Conservation (phyloP, 1,140 invertebrate species). For the Calephelis virginiensis region DNA sequence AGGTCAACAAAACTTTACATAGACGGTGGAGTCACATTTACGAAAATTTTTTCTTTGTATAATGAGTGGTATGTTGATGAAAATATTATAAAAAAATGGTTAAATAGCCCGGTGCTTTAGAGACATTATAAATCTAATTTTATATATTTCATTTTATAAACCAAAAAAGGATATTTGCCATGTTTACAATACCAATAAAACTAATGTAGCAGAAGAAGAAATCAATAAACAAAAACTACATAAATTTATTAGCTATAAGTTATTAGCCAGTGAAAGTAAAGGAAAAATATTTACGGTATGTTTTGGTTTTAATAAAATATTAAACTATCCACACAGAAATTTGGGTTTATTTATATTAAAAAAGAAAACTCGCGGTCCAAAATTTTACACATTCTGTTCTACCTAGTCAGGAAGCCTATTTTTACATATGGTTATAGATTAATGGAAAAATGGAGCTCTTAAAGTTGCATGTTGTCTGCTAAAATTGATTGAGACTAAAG, state of each 20-base stretch:
- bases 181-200: constrained; percentile 16
- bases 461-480: constrained; percentile 11
- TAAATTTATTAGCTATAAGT: no score
- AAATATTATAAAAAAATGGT: constrained; percentile 5
- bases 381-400: constrained; percentile 20
- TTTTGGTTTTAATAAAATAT: constrained; percentile 21
- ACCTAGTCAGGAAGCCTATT: constrained; percentile 6
- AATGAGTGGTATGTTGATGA: constrained; percentile 9
- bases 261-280: constrained; percentile 8
- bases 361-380: constrained; percentile 16
- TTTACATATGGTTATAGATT: constrained; percentile 13
- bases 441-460: constrained; percentile 17
- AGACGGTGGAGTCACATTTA: constrained; percentile 4
- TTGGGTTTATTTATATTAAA: constrained; percentile 21
- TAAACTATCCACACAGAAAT: constrained; percentile 17
- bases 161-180: constrained; percentile 17
- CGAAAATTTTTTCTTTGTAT: constrained; percentile 9
- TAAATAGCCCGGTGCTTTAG: neutral
- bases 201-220: constrained; percentile 15
- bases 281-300: constrained; percentile 12
- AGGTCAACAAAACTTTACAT: constrained; percentile 6
- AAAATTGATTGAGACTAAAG: constrained; percentile 10
- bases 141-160: constrained; percentile 20
- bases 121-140: constrained; percentile 15
- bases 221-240: constrained; percentile 12